A percentile compares a stretch with the other conserved stretches of the same genome.
Conservation (phyloP, 2,113 vertebrate genomes). For the Plecotus auritus region DNA sequence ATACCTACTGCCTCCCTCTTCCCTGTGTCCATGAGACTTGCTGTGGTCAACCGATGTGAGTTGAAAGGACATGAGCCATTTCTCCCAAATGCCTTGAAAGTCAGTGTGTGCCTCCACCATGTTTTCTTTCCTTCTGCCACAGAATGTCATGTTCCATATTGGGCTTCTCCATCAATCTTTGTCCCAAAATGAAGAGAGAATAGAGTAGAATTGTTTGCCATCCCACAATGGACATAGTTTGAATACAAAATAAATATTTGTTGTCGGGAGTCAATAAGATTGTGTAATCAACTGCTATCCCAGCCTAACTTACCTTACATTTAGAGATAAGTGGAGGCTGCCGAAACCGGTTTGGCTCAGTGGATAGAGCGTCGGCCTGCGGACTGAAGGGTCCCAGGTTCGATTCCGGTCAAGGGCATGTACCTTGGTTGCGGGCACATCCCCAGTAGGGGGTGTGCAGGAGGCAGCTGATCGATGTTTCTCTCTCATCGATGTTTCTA, state of each 20-base stretch:
- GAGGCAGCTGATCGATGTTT: too few relatives aligned
- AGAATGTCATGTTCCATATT: not conserved
- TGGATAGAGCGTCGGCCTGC: too few relatives aligned
- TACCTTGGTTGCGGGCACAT: too few relatives aligned
- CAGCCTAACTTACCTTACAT: not conserved
- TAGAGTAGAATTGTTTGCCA: not conserved
- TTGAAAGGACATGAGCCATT: not conserved
- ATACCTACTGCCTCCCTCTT: not conserved
- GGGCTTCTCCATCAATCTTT: not conserved
- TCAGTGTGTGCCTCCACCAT: accelerated
- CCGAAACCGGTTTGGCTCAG: too few relatives aligned
- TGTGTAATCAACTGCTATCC: not conserved
- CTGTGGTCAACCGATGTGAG: not conserved
- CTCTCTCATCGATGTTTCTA: too few relatives aligned
- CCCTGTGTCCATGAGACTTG: not conserved
- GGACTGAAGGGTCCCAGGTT: too few relatives aligned
- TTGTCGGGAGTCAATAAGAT: not conserved
- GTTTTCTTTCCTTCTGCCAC: not conserved
- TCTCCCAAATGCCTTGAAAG: not conserved
- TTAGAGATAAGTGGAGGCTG: not conserved
- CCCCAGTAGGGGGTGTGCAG: too few relatives aligned
- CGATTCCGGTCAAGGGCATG: too few relatives aligned
- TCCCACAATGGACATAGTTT: not conserved
- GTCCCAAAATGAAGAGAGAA: not conserved
- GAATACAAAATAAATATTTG: not conserved